A percentile compares a stretch with the other conserved stretches of the same genome.
Evolutionary conservation across 53 echinoderm and acorn worm species (phyloP).

Genomic region (Crossaster papposus): DNA sequence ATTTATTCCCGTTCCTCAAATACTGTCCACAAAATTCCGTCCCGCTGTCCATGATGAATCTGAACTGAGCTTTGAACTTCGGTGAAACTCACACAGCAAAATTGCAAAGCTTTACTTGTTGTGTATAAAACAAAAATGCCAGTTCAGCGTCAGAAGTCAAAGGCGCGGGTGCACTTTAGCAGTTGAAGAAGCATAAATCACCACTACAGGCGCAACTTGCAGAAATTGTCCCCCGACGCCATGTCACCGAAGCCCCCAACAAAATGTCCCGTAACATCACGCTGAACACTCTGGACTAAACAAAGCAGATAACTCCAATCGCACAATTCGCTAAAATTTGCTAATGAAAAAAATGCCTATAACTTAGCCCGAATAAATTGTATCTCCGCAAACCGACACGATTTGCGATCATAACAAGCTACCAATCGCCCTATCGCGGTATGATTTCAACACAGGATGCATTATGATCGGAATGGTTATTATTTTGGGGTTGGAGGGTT

Average conservation of each 20-base stretch:
- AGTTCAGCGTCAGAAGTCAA: not conserved
- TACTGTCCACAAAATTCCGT: not conserved
- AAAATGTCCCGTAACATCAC: not conserved
- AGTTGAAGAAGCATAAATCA: not conserved
- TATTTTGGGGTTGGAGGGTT: too few species aligned
- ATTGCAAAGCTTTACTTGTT: not conserved
- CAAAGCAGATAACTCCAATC: not conserved
- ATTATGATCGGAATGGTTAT: conserved; percentile 33
- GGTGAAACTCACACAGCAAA: not conserved
- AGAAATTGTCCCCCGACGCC: not conserved
- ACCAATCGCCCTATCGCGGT: not conserved
- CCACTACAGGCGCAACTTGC: not conserved
- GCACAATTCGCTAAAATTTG: not conserved
- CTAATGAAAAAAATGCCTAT: not conserved
- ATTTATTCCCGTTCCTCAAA: not conserved
- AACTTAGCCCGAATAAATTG: not conserved
- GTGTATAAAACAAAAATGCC: not conserved
- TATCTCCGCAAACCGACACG: not conserved
- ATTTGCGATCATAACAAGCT: not conserved
- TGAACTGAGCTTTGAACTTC: not conserved
- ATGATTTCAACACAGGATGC: conserved; percentile 41
- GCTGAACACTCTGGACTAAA: not conserved
- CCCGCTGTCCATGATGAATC: not conserved
- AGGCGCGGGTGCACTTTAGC: not conserved
- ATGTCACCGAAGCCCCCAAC: not conserved